Evolutionary conservation across 1,140 invertebrate species (phyloP).

Genomic region (Aphelenchoides fujianensis): DNA sequence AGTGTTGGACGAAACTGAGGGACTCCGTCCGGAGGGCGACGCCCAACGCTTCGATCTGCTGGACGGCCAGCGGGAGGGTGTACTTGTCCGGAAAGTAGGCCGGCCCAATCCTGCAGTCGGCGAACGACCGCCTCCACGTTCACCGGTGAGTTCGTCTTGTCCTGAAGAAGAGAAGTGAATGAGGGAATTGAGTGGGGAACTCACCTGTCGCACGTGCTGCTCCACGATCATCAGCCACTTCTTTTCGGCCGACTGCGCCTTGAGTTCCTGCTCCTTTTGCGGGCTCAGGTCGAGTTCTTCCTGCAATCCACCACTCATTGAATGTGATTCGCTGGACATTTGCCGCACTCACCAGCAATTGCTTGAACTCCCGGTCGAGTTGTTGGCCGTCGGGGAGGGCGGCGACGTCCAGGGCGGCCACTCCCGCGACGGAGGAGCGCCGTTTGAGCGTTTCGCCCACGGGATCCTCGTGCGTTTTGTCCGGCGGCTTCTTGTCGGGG

Average conservation of each 20-base stretch:
- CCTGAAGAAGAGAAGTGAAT: too few relatives aligned
- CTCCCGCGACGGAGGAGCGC: conserved; percentile 11
- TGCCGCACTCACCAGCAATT: conserved; percentile 32
- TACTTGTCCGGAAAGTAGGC: conserved; percentile 40
- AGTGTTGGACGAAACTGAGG: conserved; percentile 45
- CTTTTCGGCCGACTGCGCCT: conserved; percentile 46
- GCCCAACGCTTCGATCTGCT: conserved; percentile 46
- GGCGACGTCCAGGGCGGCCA: conserved; percentile 8
- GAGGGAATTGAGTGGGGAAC: too few relatives aligned
- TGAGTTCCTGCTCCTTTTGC: conserved; percentile 41
- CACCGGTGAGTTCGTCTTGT: not conserved
- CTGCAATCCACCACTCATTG: conserved; percentile 29
- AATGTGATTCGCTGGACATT: conserved; percentile 19
- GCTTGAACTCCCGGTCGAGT: conserved; percentile 24
- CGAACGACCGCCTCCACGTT: not conserved
- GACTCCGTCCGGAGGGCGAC: conserved; percentile 50
- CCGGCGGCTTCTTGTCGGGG: conserved; percentile 36
- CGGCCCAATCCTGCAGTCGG: conserved; percentile 2
- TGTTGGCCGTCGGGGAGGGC: conserved; percentile 22
- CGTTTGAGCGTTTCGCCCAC: conserved; percentile 15
- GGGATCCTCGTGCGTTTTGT: not conserved
- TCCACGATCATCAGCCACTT: conserved; percentile 44
- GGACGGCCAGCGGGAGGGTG: conserved; percentile 36
- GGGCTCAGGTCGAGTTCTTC: conserved; percentile 49
- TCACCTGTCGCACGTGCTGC: conserved; percentile 20